Conservation (phyloP, 2,888 invertebrate genomes). For the Euplexia lucipara region DNA sequence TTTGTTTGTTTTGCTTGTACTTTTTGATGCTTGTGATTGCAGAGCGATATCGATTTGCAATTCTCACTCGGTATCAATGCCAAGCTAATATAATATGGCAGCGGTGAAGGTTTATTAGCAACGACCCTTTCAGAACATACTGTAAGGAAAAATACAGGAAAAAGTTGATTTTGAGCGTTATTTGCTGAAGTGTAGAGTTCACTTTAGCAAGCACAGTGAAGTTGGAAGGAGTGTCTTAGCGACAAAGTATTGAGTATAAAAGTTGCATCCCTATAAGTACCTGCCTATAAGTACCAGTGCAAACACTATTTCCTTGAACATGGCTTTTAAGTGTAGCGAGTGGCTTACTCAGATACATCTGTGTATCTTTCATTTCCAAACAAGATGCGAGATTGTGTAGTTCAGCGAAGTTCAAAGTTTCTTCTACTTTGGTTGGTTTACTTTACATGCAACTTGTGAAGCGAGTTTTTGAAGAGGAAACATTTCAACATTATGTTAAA, state of each 20-base stretch:
- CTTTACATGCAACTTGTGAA: conserved; percentile 1
- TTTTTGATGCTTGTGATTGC: not conserved
- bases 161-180: conserved; percentile 1
- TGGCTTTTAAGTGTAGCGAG: conserved; percentile 26
- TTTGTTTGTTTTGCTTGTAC: not conserved
- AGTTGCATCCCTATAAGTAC: conserved; percentile 28
- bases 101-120: conserved; percentile 28
- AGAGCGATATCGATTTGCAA: conserved; percentile 38
- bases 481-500: conserved; percentile 6
- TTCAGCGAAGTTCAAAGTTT: conserved; percentile 32
- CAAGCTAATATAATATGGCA: conserved; percentile 21
- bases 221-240: conserved; percentile 3
- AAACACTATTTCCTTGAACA: conserved; percentile 34
- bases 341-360: conserved; percentile 32
- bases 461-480: not conserved
- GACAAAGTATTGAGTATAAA: conserved; percentile 21
- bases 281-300: too few species aligned
- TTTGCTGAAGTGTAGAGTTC: fast-evolving
- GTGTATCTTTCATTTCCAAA: conserved; percentile 42
- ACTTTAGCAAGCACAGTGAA: not conserved
- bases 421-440: conserved; percentile 2
- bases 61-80: conserved; percentile 26
- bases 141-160: not conserved
- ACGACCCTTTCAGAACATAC: conserved; percentile 10
- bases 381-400: conserved; percentile 37